Conservation (phyloP, 2,888 invertebrate species). For the Pachydiplax longipennis region DNA sequence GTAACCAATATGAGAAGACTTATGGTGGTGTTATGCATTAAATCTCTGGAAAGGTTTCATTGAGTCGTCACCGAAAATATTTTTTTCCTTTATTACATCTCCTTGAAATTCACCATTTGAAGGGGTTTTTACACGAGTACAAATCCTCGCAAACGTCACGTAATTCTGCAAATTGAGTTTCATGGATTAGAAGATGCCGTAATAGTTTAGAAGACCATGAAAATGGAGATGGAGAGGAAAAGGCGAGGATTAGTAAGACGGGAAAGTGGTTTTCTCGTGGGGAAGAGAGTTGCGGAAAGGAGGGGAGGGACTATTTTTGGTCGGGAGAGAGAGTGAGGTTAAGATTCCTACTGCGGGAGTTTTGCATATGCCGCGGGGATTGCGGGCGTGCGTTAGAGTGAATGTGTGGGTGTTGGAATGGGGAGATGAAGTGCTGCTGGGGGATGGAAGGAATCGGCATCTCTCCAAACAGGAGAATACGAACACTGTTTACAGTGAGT, state of each 20-base stretch:
- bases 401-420: not conserved
- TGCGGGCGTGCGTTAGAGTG: not conserved
- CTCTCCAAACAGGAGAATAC: no score
- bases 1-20: no score
- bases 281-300: not conserved
- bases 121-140: not conserved
- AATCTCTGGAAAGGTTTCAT: no score
- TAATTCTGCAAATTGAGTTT: not conserved
- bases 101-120: not conserved
- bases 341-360: not conserved
- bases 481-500: no score
- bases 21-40: no score
- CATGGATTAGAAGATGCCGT: not conserved
- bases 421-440: not conserved
- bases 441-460: not conserved
- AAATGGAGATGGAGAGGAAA: not conserved
- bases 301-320: not conserved
- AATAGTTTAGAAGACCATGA: not conserved
- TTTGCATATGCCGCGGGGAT: not conserved
- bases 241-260: not conserved
- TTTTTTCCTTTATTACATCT: not conserved
- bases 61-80: no score
- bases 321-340: not conserved
- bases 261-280: not conserved
- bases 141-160: not conserved